Percentiles rank a stretch among this genome's conserved stretches.
These are phyloP conservation scores for Eciton burchellii DNA, from an alignment of 1,140 invertebrate genomes.

Conservation along the genomic window DNA sequence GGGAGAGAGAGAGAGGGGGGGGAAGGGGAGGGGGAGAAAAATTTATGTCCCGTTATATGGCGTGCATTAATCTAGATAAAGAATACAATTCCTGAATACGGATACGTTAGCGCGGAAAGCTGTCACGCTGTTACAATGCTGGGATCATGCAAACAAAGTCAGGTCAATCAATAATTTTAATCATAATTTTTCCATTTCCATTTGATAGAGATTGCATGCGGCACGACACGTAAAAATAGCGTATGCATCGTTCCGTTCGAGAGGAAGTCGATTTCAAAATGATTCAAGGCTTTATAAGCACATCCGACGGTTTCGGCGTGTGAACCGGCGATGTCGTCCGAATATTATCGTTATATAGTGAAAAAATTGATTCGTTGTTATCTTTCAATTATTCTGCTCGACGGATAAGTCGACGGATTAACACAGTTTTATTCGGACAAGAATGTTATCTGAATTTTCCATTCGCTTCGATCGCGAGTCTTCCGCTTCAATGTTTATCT, in stretches of 20 bases:
- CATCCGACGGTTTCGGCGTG: background rate
- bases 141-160: slow-evolving; percentile 23
- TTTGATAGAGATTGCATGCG: too few relatives aligned
- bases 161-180: slow-evolving; percentile 54
- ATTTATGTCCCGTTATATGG: slow-evolving; percentile 5
- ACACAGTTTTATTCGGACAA: slow-evolving; percentile 24
- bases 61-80: slow-evolving; percentile 27
- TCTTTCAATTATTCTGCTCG: slow-evolving; percentile 52
- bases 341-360: slow-evolving; percentile 36
- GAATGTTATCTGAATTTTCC: slow-evolving; percentile 53
- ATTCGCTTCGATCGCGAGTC: slow-evolving; percentile 42
- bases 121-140: background rate
- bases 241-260: background rate
- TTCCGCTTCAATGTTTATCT: slow-evolving; percentile 22
- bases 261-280: slow-evolving; percentile 2
- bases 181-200: background rate
- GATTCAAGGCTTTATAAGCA: slow-evolving; percentile 21
- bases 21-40: too few relatives aligned
- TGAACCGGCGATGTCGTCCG: background rate
- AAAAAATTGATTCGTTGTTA: slow-evolving; percentile 52
- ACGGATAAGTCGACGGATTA: slow-evolving; percentile 44
- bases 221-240: background rate
- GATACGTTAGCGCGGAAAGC: background rate
- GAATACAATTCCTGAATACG: background rate
- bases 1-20: too few relatives aligned